These are phyloP conservation scores for Timema podura DNA, from an alignment of 2,888 invertebrate species.

Conservation along the genomic window DNA sequence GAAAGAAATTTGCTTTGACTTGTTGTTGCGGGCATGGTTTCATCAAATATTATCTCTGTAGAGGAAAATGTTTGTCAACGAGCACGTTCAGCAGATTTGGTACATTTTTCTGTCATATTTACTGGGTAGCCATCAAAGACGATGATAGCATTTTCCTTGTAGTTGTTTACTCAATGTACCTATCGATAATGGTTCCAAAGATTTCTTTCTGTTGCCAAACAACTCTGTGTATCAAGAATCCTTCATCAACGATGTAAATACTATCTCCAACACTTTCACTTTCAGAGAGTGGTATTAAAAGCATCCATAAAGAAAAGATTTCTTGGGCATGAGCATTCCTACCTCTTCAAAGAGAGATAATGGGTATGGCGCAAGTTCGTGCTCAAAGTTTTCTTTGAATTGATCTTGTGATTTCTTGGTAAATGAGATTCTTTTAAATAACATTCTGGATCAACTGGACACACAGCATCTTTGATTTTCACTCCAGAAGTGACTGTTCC, in stretches of 20 bases:
- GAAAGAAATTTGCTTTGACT: not conserved
- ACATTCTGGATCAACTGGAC: not conserved
- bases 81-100: not conserved
- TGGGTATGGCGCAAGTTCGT: too few relatives aligned
- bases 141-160: not conserved
- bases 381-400: not conserved
- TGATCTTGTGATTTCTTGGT: not conserved
- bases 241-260: not conserved
- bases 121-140: not conserved
- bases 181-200: not conserved
- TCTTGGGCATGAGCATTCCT: too few relatives aligned
- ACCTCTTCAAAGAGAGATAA: too few relatives aligned
- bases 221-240: not conserved
- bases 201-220: not conserved
- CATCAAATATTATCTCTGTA: not conserved
- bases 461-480: not conserved
- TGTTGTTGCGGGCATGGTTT: not conserved
- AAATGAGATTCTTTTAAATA: conserved; percentile 10
- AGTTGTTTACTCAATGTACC: not conserved
- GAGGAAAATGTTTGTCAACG: not conserved
- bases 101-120: not conserved
- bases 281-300: too few relatives aligned
- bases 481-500: not conserved
- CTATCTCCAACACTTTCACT: too few relatives aligned
- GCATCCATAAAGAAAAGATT: too few relatives aligned